Evolutionary conservation across 53 echinoderm and acorn worm genomes (phyloP), one percentile per base, ranked within the genome.

Genomic region (Holothuria scabra): DNA sequence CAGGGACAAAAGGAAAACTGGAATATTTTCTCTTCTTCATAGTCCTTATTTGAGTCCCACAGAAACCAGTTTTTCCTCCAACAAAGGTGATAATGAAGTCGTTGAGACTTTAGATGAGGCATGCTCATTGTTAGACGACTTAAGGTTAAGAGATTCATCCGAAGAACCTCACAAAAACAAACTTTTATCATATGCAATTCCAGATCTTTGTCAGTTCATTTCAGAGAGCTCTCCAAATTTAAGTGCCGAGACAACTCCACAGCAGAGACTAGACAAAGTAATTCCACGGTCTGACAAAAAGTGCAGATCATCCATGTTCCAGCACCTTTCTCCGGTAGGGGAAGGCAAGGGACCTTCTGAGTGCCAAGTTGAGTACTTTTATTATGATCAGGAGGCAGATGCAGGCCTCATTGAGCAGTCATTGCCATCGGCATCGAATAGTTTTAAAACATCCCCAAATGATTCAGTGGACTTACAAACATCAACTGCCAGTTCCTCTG

Each of bases 301-400:
- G n/a, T 78, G 59, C 21, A 58, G 59, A 10, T 78, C 78, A 6
- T 78, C 78, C 5, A 59, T 78, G 78, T 78, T 59, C n/a, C 26
- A 20, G 29, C 78, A 78, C 29, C 48, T 78, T 2, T 76, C 57
- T 14, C 78, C 59, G 1, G 32, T 59, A 0, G 56, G 78, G 29
- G 78, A 52, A 30, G 19, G 56, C 33, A 31, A 9, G 25, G 21
- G 28, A 1, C 56, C 52, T 8, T 78, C 56, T 8, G 22, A 75
- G 52, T 24, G 44, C 26, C 26, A 56, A 18, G 49, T 12, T 21
- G 78, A 87, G 81, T 88, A 78, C 28, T 37, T 94, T 9, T 94
- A 97, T 74, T 74, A 59, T 20, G 94, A 94, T 85, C 72, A 69
- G 49, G 86, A 87, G 18, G 76, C 90, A 30, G 90, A 90, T 28